Evolutionary conservation across 2,113 vertebrate genomes (phyloP).

Genomic region (Phrynosoma blainvillii): DNA sequence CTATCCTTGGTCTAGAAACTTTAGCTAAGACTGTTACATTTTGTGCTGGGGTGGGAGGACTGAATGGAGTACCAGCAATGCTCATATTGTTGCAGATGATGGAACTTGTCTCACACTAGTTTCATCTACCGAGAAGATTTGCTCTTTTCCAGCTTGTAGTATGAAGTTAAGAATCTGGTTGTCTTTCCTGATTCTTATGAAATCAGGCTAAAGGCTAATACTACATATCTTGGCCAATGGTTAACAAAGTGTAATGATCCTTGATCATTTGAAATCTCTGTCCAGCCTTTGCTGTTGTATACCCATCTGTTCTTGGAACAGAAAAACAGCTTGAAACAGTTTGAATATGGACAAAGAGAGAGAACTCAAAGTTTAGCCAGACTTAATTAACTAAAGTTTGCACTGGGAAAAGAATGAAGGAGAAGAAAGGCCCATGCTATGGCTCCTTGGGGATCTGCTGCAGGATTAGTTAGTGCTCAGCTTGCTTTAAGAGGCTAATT

Average conservation of each 20-base stretch:
- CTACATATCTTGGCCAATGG: background rate
- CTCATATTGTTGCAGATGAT: background rate
- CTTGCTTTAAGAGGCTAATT: background rate
- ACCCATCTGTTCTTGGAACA: background rate
- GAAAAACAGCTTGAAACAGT: background rate
- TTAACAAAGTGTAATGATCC: background rate
- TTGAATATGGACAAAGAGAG: background rate
- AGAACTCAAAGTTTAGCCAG: background rate
- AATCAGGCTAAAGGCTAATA: no score
- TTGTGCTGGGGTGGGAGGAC: no score
- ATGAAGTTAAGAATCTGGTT: background rate
- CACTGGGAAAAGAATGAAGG: background rate
- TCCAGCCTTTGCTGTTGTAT: background rate
- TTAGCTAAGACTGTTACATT: background rate
- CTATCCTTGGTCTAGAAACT: background rate
- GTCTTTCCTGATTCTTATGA: background rate
- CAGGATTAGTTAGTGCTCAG: background rate
- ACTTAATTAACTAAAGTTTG: background rate
- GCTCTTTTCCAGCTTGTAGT: background rate
- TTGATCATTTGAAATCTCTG: background rate
- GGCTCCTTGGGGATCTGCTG: background rate
- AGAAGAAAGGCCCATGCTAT: background rate
- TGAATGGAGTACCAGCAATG: background rate
- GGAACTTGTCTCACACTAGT: background rate
- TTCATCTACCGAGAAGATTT: background rate